Evolutionary conservation across 2,113 vertebrate genomes (phyloP).

Genomic region (Chloebia gouldiae): DNA sequence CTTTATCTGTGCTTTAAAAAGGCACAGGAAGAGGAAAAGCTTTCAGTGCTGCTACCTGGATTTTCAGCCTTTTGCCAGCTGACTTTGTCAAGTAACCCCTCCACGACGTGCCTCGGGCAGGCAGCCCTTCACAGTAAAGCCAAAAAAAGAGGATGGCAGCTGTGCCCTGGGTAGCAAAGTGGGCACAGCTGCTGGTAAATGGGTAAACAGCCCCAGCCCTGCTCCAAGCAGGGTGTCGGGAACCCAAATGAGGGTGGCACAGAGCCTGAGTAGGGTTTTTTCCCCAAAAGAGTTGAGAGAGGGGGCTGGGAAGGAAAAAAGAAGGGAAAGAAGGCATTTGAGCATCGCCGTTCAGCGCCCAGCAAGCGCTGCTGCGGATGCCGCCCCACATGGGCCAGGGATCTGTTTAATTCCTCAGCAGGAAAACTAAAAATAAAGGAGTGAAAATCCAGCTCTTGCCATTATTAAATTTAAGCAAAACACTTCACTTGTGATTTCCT

Average conservation of each 20-base stretch:
- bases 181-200: not conserved
- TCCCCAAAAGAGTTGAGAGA: not conserved
- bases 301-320: not conserved
- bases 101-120: not conserved
- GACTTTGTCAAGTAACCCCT: conserved; percentile 44
- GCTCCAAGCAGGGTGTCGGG: not conserved
- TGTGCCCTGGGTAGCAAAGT: not conserved
- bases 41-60: conserved; percentile 60
- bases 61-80: conserved; percentile 39
- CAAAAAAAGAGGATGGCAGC: not conserved
- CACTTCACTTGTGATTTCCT: not conserved
- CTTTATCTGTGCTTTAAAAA: conserved; percentile 30
- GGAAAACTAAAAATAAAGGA: not conserved
- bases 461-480: not conserved
- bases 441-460: conserved; percentile 25
- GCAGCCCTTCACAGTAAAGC: conserved; percentile 45
- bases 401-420: not conserved
- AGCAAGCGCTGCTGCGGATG: fast-evolving
- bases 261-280: not conserved
- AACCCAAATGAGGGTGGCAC: not conserved
- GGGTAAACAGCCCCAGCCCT: not conserved
- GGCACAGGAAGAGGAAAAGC: conserved; percentile 30
- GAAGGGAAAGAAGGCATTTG: not conserved
- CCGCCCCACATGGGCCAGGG: fast-evolving
- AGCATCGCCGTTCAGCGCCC: not conserved